Evolutionary conservation across 2,113 vertebrate genomes (phyloP), one percentile per base, ranked within the genome.

Genomic region (Platycercus adscitus): DNA sequence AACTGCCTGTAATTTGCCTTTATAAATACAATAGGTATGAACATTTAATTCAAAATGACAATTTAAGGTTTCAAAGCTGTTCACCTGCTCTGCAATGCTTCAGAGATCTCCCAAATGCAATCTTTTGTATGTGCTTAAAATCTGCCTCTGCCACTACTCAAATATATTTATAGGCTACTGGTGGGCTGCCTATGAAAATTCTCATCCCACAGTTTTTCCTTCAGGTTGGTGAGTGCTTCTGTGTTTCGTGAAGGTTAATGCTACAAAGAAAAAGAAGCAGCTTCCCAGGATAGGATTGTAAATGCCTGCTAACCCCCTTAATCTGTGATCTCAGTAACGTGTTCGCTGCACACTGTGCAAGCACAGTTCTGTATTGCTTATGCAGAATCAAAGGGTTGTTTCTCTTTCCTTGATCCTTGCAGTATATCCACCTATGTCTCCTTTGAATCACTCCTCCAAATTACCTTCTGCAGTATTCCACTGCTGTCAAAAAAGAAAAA

Each of bases 161-260:
- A 80, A 85, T 92, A 29, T 96, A 96, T 96, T 96, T 96, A 96
- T 96, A 96, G 95, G 76, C 73, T 94, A 23, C 88, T 96, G 73
- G 96, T 94, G 92, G 96, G 95, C 70, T 96, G 96, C 86, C 83
- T 95, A 92, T 93, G 88, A 97, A 96, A 93, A 94, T 93, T 96
- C 81, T 86, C 91, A 31, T 95, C 96, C 93, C 58, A 93, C 95
- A 94, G 72, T 69, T 92, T 95, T 95, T 96, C 31, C 92, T 88
- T 95, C 87, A 86, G 79, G 46, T 88, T 93, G 73, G 61, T 89
- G 83, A 96, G 81, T 76, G 88, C 80, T 96, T 95, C 80, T 93
- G 1, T 70, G 82, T 94, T 96, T 94, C 65, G 28, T 9, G 39
- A 96, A 92, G 82, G 88, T 92, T 94, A 93, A 94, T 63, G 80